These are phyloP conservation scores for Andrena trimmerana DNA, from an alignment of 2,888 invertebrate species.

Conservation along the genomic window DNA sequence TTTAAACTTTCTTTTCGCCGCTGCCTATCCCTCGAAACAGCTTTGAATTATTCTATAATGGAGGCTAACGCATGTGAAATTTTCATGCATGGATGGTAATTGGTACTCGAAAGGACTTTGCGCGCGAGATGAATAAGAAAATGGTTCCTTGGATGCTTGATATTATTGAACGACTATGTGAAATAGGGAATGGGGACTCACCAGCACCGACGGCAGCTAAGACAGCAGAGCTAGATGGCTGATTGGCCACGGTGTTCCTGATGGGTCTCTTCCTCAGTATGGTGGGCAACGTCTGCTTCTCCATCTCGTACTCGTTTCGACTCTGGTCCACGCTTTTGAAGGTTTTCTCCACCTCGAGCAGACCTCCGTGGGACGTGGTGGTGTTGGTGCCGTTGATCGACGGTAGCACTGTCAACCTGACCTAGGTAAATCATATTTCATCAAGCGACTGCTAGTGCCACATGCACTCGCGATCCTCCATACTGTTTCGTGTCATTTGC, in stretches of 20 bases:
- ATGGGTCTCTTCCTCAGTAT: conserved; percentile 76
- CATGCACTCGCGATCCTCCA: neutral
- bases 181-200: conserved; percentile 3
- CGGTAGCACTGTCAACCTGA: conserved; percentile 91
- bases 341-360: conserved; percentile 91
- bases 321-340: conserved; percentile 90
- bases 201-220: conserved; percentile 91
- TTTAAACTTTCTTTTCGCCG: too few species aligned
- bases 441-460: conserved; percentile 57
- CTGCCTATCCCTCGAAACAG: too few species aligned
- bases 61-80: too few species aligned
- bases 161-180: neutral
- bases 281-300: conserved; percentile 80
- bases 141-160: neutral
- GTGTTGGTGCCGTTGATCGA: conserved; percentile 87
- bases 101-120: too few species aligned
- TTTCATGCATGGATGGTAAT: too few species aligned
- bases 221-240: conserved; percentile 88
- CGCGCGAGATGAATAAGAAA: too few species aligned
- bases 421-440: conserved; percentile 80
- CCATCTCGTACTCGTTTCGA: conserved; percentile 84
- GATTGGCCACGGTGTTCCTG: conserved; percentile 81
- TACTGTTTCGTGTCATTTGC: neutral
- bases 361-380: conserved; percentile 90
- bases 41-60: too few species aligned